A percentile compares a stretch with the other conserved stretches of the same genome.
Conservation (phyloP, 2,888 invertebrate species). For the Monochamus alternatus region DNA sequence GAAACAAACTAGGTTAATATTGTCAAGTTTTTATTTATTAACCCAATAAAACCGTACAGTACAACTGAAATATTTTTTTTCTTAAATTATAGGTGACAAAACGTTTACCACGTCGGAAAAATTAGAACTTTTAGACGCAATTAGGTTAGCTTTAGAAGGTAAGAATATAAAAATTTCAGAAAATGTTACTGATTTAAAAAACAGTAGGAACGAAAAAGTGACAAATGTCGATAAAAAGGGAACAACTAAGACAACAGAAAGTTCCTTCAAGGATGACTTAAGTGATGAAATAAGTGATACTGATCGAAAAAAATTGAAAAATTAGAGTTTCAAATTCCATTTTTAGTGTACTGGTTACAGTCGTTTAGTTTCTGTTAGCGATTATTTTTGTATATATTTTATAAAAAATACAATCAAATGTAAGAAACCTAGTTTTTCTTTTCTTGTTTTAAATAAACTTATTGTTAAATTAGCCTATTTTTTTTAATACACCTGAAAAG, state of each 20-base stretch:
- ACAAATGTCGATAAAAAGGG: slow-evolving; percentile 41
- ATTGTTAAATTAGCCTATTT: too few relatives aligned
- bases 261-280: slow-evolving; percentile 20
- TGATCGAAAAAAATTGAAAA: slow-evolving; percentile 65
- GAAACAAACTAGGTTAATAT: slow-evolving; percentile 46
- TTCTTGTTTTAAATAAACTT: too few relatives aligned
- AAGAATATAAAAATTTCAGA: slow-evolving; percentile 60
- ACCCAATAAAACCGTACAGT: neutral
- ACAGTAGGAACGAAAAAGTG: slow-evolving; percentile 53
- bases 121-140: slow-evolving; percentile 75
- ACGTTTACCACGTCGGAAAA: slow-evolving; percentile 74
- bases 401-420: slow-evolving; percentile 21
- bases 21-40: slow-evolving; percentile 35
- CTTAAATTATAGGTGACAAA: slow-evolving; percentile 76
- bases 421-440: neutral
- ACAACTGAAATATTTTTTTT: slow-evolving; percentile 11
- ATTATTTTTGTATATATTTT: slow-evolving; percentile 41
- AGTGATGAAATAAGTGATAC: slow-evolving; percentile 58
- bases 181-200: slow-evolving; percentile 51
- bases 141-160: slow-evolving; percentile 75
- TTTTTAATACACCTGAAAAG: too few relatives aligned
- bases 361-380: slow-evolving; percentile 1
- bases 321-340: slow-evolving; percentile 63
- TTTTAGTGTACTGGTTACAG: neutral
- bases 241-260: neutral